A percentile compares a stretch with the other conserved stretches of the same genome.
phyloP scores from a whole-genome alignment of 2,888 invertebrate species.

The Drosophila engyochracea region DNA sequence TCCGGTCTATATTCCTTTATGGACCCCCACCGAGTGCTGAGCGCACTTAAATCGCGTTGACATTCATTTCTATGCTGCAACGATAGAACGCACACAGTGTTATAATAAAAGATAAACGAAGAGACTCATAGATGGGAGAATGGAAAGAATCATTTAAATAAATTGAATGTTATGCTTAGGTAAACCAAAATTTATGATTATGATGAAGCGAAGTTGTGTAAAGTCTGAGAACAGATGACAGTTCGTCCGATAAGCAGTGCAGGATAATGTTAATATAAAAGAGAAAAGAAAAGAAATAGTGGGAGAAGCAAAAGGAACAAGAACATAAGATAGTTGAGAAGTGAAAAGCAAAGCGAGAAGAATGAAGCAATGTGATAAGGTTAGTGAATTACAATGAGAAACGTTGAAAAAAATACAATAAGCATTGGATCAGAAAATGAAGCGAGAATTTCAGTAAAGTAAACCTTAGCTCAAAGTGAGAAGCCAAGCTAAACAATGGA shows the following conservation, averaged over 20 bases:
- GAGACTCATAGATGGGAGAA: conserved; percentile 6
- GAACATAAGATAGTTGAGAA: neutral
- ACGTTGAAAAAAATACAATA: too few species aligned
- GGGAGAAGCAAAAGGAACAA: neutral
- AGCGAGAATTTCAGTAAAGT: too few species aligned
- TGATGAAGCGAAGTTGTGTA: neutral
- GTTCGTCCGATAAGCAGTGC: neutral
- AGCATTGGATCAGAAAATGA: too few species aligned
- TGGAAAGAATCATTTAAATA: conserved; percentile 48
- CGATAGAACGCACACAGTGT: conserved; percentile 9
- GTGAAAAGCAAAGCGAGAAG: neutral
- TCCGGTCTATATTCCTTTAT: conserved; percentile 62
- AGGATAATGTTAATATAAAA: neutral
- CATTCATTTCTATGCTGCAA: conserved; percentile 54
- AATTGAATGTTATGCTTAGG: conserved; percentile 38
- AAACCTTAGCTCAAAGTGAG: neutral
- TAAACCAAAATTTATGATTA: conserved; percentile 31
- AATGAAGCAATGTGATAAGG: neutral
- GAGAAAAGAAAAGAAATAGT: neutral
- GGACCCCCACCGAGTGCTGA: conserved; percentile 39
- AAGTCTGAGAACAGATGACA: neutral
- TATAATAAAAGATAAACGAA: conserved; percentile 10
- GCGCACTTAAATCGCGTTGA: conserved; percentile 55
- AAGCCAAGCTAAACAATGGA: neutral
- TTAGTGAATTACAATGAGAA: conserved; percentile 1